Evolutionary conservation across 2,888 invertebrate genomes (phyloP), one percentile per base, ranked within the genome.

Genomic region (Amblyjoppa proteus): DNA sequence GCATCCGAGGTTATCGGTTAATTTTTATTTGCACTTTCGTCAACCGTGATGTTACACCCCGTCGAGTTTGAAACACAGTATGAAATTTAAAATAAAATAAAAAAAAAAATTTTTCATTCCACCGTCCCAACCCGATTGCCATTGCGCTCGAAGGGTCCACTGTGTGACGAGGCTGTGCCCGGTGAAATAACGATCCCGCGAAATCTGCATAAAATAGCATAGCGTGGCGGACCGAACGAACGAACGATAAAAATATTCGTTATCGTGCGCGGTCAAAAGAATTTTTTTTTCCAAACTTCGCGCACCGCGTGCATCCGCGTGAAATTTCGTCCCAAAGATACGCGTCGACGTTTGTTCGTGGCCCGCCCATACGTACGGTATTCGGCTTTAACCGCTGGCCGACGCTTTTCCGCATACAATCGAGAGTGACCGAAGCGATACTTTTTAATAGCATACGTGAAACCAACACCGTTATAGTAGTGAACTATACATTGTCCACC

Each of bases 201-300:
- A 78, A 56, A 83, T 83, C 76, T 83, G 82, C 82, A 83, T 83
- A 68, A 83, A 83, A 78, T 68, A 68, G 53, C 77, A 73, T 68
- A 73, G 34, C 41, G 7, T n/a, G 20, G 16, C 6, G 28, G 66
- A 6, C 16, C 56, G 31, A 41, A 68, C 58, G 66, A 71, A 66
- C 66, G 73, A 80, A 74, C 69, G 66, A 68, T 81, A 16, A 68
- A 81, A 81, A 68, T 41, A 38, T 68, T 25, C 34, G 38, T 28
- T 53, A 53, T 20, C 11, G 28, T 7, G 56, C 66, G 34, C 20
- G 25, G 13, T 13, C 41, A 77, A 78, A 56, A 77, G 68, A 68
- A 68, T 11, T 25, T 58, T 4, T 25, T 25, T 58, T 13, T 13
- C 11, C 28, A 58, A 58, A 58, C 56, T 6, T 28, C 13, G 58